Percentiles rank a stretch among this genome's conserved stretches.
Conservation (phyloP, 2,113 vertebrate genomes). For the Mustela lutreola region DNA sequence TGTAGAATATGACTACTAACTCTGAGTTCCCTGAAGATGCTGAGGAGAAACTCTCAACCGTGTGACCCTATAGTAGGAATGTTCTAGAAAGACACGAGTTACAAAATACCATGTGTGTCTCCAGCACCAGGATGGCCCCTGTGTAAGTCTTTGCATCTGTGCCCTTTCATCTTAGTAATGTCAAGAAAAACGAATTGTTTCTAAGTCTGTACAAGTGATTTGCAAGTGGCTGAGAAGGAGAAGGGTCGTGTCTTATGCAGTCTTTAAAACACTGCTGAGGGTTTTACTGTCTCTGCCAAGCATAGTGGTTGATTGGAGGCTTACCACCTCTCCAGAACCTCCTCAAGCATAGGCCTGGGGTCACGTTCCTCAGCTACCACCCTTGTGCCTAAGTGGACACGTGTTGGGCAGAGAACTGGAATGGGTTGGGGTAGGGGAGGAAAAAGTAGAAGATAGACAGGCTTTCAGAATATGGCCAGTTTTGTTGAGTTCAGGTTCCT, state of each 20-base stretch:
- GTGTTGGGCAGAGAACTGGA: not conserved
- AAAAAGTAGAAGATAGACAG: not conserved
- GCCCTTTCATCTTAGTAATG: not conserved
- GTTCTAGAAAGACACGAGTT: conserved; percentile 5
- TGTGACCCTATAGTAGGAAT: not conserved
- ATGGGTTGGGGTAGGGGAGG: not conserved
- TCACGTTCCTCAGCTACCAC: not conserved
- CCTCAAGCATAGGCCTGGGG: not conserved
- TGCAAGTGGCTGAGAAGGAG: not conserved
- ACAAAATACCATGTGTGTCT: accelerated
- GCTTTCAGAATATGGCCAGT: not conserved
- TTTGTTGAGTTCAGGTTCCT: not conserved
- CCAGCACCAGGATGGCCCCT: accelerated
- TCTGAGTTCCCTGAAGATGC: not conserved
- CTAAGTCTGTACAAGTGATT: not conserved
- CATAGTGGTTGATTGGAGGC: accelerated
- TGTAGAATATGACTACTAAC: not conserved
- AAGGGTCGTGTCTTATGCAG: not conserved
- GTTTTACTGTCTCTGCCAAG: not conserved
- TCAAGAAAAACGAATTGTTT: not conserved
- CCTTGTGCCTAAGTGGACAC: not conserved
- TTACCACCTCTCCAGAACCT: not conserved
- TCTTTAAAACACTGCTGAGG: accelerated
- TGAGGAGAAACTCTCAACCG: not conserved
- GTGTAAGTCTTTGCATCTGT: not conserved